Evolutionary conservation across 2,113 vertebrate species (phyloP), one percentile per base, ranked within the genome.

Genomic region (Edolisoma coerulescens): DNA sequence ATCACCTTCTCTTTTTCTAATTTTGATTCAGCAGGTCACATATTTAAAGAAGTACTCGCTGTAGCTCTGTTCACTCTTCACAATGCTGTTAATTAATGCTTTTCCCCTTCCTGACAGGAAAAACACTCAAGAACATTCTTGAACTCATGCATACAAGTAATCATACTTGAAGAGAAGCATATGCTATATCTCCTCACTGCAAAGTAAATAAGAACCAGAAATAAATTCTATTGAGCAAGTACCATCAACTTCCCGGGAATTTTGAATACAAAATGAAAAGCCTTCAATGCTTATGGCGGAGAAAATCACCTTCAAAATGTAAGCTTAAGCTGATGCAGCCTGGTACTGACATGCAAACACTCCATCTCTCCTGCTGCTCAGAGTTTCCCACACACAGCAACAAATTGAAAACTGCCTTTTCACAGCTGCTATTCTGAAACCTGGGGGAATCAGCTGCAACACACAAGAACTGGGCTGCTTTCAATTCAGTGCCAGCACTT

Each of bases 381-480:
- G 74, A 77, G 74, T 93, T 94, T 89, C 90, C 93, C 84, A 37
- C 92, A 95, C 87, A 90, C 82, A 85, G 90, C 75, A 86, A 93
- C 90, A 95, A 93, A 93, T 10, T 63, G 87, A 86, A 94, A 93
- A 90, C 92, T 86, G 90, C 90, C 79, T 96, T 94, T 95, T 95
- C 82, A 92, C 90, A 97, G 95, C 93, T 95, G 92, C 93, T 96
- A 4, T 93, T 88, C 90, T 16, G 16, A 94, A 95, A 96, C 93
- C 90, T 88, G 81, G 10, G 75, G 82, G 79, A 95, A 95, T 96
- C 87, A 37, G 82, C 73, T 86, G 87, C 79, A 93, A 41, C 0
- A 1, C 15, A 27, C 50, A 42, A 65, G 87, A 85, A 76, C 33
- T 14, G 42, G 50, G 82, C 64, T 83, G 75, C 54, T 88, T 83